Base-by-base conservation (phyloP, 2,888 invertebrate species). In the Drepanosiphum platanoidis region DNA sequence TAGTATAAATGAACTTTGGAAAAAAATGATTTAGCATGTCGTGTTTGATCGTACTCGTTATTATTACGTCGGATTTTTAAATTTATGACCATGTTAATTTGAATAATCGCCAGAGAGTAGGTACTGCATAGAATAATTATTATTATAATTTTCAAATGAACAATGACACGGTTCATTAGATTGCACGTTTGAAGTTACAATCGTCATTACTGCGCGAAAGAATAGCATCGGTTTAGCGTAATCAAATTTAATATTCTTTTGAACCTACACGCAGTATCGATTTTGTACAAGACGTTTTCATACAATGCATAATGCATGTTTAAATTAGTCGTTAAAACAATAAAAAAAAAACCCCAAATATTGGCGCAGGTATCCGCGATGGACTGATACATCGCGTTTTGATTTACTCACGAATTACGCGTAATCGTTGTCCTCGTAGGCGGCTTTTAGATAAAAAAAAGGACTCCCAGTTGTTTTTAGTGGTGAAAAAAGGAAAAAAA, bases 31-130 rank as follows among this genome's bases (percentile, higher is more conserved):
- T n/a, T n/a, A n/a, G n/a, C n/a, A n/a, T n/a, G n/a, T n/a, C n/a
- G n/a, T n/a, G n/a, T n/a, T n/a, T n/a, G n/a, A n/a, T n/a, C n/a
- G n/a, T n/a, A n/a, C n/a, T n/a, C n/a, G n/a, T n/a, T n/a, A n/a
- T n/a, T 9, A 82, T 77, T 70, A 82, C 74, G 58, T 30, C 46
- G 70, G 39, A 71, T 7, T 68, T 68, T 68, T 5, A 42, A 80
- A 74, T 74, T 32, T 52, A 46, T 46, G 32, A 32, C 22, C 18
- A 32, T 46, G 46, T 46, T 46, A 74, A 46, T 32, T 52, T 22
- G 22, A 32, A 46, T 52, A 32, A 32, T 1, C 18, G 22, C 32
- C 11, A 7, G 36, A 46, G n/a, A 42, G 15, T 46, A 32, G 74
- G 32, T 74, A 74, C 32, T n/a, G n/a, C 46, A 1, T 30, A 22